Percentiles rank a stretch among this genome's conserved stretches.
Conservation (phyloP, 2,888 invertebrate genomes). For the Morinoia aosen region DNA sequence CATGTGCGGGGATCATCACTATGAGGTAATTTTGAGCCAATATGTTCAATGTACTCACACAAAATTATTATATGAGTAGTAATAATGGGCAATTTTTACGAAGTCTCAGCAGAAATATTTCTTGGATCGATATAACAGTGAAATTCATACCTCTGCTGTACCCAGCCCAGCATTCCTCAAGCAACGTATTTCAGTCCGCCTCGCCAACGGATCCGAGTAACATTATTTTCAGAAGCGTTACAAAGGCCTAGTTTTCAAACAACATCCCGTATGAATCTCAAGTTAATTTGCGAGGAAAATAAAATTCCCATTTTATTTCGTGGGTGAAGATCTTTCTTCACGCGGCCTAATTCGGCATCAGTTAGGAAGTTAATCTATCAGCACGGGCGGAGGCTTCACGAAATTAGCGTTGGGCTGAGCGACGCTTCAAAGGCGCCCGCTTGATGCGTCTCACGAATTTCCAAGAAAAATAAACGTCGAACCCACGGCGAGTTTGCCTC, state of each 20-base stretch:
- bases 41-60: no score
- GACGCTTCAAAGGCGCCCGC: not conserved
- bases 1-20: no score
- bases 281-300: not conserved
- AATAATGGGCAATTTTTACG: no score
- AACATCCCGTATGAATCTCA: not conserved
- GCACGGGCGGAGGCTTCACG: not conserved
- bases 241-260: not conserved
- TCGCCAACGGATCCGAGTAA: not conserved
- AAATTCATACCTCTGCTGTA: not conserved
- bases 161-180: not conserved
- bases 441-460: not conserved
- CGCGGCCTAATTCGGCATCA: not conserved
- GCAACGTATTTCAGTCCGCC: not conserved
- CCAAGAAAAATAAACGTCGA: not conserved
- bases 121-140: no score
- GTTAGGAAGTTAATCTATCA: not conserved
- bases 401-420: not conserved
- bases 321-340: not conserved
- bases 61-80: no score
- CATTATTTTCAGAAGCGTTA: not conserved
- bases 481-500: not conserved
- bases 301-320: not conserved
- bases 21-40: no score
- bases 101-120: no score